phyloP scores from a whole-genome alignment of 2,888 invertebrate genomes.

The Lycaena phlaeas region DNA sequence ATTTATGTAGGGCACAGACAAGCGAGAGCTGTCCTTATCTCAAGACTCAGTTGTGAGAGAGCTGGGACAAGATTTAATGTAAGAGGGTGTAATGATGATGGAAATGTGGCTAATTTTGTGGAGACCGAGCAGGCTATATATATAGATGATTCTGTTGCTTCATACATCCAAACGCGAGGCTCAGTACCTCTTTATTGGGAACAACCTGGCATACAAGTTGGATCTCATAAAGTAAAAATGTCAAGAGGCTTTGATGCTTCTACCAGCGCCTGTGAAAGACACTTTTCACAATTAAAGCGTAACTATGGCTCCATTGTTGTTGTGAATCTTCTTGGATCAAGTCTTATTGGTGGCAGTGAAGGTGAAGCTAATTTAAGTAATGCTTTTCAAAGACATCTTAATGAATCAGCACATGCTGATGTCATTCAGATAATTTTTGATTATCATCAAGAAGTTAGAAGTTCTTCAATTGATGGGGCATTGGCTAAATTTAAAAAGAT shows the following conservation, averaged over 20 bases:
- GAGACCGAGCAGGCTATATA: constrained; percentile 99
- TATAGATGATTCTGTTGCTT: constrained; percentile 91
- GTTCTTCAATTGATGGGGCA: constrained; percentile 83
- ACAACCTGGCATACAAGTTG: constrained; percentile 98
- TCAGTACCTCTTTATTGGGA: constrained; percentile 99
- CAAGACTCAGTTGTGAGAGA: constrained; percentile 96
- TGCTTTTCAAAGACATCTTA: constrained; percentile 92
- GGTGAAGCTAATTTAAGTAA: constrained; percentile 97
- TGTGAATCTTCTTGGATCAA: constrained; percentile 93
- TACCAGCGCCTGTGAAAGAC: constrained; percentile 92
- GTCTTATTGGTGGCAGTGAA: constrained; percentile 94
- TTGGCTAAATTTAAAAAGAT: constrained; percentile 86
- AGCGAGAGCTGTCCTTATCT: constrained; percentile 95
- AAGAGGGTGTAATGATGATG: constrained; percentile 98
- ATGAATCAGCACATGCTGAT: constrained; percentile 85
- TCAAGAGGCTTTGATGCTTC: constrained; percentile 96
- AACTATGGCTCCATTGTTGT: constrained; percentile 94
- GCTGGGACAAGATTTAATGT: constrained; percentile 99
- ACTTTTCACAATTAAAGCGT: constrained; percentile 87
- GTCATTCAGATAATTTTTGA: constrained; percentile 94
- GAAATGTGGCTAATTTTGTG: constrained; percentile 99
- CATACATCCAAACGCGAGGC: constrained; percentile 93
- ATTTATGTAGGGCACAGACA: constrained; percentile 98
- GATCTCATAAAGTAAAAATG: constrained; percentile 98
- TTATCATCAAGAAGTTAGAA: constrained; percentile 94